These are phyloP conservation scores for Platynereis dumerilii DNA, from an alignment of 2,888 invertebrate species.

Conservation along the genomic window DNA sequence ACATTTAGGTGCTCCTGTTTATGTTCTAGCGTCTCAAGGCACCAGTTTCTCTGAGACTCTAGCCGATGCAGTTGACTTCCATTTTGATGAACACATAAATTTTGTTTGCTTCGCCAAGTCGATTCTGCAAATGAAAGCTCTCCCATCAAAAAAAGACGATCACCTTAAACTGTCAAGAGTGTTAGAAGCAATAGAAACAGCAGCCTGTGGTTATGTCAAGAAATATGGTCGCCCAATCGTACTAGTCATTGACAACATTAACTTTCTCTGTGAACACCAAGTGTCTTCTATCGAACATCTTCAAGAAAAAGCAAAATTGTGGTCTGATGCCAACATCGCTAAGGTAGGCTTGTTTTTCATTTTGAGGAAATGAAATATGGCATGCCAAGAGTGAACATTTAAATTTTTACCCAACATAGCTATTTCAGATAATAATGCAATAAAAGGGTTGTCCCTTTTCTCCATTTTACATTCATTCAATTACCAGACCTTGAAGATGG, in stretches of 20 bases:
- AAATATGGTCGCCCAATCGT: constrained; percentile 32
- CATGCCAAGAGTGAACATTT: too few species aligned
- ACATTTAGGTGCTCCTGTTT: constrained; percentile 37
- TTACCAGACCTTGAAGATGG: too few species aligned
- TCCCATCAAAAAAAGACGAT: constrained; percentile 36
- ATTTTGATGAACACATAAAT: constrained; percentile 41
- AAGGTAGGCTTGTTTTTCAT: too few species aligned
- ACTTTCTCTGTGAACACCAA: constrained; percentile 19
- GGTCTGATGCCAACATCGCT: constrained; percentile 40
- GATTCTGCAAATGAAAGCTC: constrained; percentile 31
- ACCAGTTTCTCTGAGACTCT: constrained; percentile 37
- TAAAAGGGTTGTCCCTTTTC: too few species aligned
- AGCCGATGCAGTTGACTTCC: constrained; percentile 36
- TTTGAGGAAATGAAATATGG: too few species aligned
- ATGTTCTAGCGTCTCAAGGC: constrained; percentile 34
- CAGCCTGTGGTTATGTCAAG: constrained; percentile 30
- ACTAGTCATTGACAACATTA: constrained; percentile 37
- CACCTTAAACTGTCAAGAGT: constrained; percentile 27
- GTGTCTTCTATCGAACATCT: constrained; percentile 18
- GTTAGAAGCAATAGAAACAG: constrained; percentile 39
- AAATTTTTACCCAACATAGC: too few species aligned
- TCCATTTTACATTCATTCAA: too few species aligned
- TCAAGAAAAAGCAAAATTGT: constrained; percentile 42
- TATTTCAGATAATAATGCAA: too few species aligned
- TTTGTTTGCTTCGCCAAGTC: constrained; percentile 33